phyloP scores from a whole-genome alignment of 2,888 invertebrate species.

The Catocala fraxini region DNA sequence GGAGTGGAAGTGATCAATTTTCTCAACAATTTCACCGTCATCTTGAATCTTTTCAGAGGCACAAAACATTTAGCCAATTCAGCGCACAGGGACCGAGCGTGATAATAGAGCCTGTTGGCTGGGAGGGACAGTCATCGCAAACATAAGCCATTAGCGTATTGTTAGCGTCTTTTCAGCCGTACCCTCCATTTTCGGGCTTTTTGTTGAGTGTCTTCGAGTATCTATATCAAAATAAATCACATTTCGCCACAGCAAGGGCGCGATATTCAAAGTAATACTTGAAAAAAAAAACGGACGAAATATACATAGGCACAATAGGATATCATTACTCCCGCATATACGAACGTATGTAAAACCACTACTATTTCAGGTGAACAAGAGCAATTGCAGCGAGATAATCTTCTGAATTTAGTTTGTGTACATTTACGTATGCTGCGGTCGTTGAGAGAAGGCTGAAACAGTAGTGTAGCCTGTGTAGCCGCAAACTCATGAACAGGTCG shows the following conservation, averaged over 20 bases:
- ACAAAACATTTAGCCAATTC: constrained; percentile 87
- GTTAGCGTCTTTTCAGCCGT: constrained; percentile 76
- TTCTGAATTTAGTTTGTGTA: constrained; percentile 40
- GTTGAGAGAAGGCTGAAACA: constrained; percentile 49
- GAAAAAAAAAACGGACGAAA: not conserved
- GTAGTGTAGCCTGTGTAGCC: constrained; percentile 59
- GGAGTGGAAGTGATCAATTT: constrained; percentile 85
- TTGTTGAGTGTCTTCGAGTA: constrained; percentile 65
- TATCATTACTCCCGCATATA: not conserved
- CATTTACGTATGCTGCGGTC: constrained; percentile 56
- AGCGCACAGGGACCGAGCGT: constrained; percentile 77
- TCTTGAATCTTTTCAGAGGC: constrained; percentile 83
- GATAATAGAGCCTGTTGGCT: constrained; percentile 83
- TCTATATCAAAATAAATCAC: constrained; percentile 54
- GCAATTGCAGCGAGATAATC: constrained; percentile 38
- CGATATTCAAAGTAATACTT: constrained; percentile 23
- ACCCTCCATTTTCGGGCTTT: constrained; percentile 67
- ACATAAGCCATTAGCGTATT: constrained; percentile 86
- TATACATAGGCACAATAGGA: not conserved
- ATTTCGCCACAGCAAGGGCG: constrained; percentile 34
- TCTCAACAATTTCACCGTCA: constrained; percentile 86
- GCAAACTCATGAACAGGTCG: constrained; percentile 65
- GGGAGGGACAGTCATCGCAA: constrained; percentile 82
- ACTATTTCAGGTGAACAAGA: constrained; percentile 19
- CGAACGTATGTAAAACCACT: constrained; percentile 7